Percentiles rank a stretch among this genome's conserved stretches.
Conservation (phyloP, 2,113 vertebrate genomes). For the Gracilinanus agilis region DNA sequence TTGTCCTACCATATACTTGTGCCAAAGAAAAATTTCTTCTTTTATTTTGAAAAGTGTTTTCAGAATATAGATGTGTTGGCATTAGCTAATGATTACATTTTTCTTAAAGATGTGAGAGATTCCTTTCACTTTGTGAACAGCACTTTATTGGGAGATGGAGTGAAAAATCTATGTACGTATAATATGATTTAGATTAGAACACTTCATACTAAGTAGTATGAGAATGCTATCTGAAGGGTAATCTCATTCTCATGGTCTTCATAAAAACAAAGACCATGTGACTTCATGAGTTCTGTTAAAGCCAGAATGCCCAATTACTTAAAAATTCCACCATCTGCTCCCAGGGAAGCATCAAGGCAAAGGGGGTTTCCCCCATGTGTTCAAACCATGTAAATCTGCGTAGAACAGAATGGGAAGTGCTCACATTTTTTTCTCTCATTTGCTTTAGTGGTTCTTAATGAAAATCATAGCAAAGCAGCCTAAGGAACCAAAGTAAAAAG, state of each 20-base stretch:
- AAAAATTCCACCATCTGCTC: conserved; percentile 84
- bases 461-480: conserved; percentile 64
- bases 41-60: conserved; percentile 15
- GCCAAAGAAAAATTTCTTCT: conserved; percentile 36
- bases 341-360: conserved; percentile 72
- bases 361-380: conserved; percentile 58
- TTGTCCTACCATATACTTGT: conserved; percentile 32
- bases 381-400: conserved; percentile 68
- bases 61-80: conserved; percentile 18
- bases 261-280: conserved; percentile 72
- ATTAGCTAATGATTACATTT: conserved; percentile 43
- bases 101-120: conserved; percentile 39
- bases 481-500: conserved; percentile 29
- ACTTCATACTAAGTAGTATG: conserved; percentile 61
- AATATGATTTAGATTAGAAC: conserved; percentile 39
- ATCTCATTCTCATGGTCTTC: conserved; percentile 62
- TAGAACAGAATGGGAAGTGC: conserved; percentile 57
- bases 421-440: conserved; percentile 42
- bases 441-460: conserved; percentile 54
- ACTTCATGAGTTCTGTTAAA: conserved; percentile 68
- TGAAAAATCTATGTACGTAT: too few species aligned
- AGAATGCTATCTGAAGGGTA: conserved; percentile 54
- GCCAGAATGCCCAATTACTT: conserved; percentile 76
- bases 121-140: too few species aligned
- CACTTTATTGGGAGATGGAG: too few species aligned